Conservation (phyloP, 2,797 vertebrate species). For the Chloroceryle amazona region DNA sequence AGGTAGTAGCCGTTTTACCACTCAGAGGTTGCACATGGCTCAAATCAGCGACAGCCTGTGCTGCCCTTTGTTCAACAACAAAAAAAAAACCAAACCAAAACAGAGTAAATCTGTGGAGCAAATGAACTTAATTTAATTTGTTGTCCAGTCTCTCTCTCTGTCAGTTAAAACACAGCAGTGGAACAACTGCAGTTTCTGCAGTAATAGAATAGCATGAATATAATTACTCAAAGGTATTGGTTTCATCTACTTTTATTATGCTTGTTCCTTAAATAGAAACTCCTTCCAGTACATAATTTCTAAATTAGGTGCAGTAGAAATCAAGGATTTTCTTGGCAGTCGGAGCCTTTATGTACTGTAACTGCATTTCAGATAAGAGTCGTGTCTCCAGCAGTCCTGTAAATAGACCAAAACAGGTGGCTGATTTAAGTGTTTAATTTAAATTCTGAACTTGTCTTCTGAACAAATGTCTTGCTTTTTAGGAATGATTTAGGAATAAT, state of each 20-base stretch:
- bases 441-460: conserved; percentile 56
- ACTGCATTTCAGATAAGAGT: conserved; percentile 32
- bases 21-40: neutral
- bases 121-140: neutral
- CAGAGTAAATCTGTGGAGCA: neutral
- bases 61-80: neutral
- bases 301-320: conserved; percentile 48
- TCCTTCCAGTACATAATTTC: conserved; percentile 35
- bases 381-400: conserved; percentile 43
- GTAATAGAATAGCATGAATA: neutral
- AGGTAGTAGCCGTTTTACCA: neutral
- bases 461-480: conserved; percentile 50
- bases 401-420: conserved; percentile 59
- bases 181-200: neutral
- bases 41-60: neutral
- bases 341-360: conserved; percentile 28
- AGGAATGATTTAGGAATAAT: conserved; percentile 49
- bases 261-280: conserved; percentile 28
- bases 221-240: conserved; percentile 28
- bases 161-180: neutral
- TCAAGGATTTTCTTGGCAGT: conserved; percentile 59
- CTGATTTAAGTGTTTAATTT: conserved; percentile 52
- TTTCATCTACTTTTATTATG: conserved; percentile 29
- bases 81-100: neutral
- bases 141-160: neutral